Percentiles rank a stretch among this genome's conserved stretches.
Evolutionary conservation across 2,888 invertebrate species (phyloP).

Genomic region (Meganola albula): DNA sequence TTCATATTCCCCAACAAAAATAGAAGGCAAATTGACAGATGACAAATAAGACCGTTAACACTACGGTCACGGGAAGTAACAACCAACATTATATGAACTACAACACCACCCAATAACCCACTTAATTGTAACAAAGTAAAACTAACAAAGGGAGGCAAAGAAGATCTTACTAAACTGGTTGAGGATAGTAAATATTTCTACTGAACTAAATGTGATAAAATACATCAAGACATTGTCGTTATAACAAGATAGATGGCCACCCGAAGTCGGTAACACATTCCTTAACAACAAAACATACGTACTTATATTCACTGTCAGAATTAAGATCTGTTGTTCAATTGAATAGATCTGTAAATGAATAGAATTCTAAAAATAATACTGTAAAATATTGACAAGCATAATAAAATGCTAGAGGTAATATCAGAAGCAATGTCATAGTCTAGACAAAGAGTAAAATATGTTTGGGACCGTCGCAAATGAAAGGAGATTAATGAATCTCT

Average conservation of each 20-base stretch:
- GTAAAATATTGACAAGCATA: conserved; percentile 20
- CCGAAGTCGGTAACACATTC: conserved; percentile 53
- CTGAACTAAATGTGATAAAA: conserved; percentile 71
- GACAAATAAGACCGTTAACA: conserved; percentile 75
- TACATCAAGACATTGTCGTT: conserved; percentile 76
- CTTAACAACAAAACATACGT: conserved; percentile 42
- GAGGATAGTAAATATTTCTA: conserved; percentile 64
- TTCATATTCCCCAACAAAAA: conserved; percentile 69
- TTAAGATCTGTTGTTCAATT: conserved; percentile 42
- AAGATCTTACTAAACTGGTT: conserved; percentile 41
- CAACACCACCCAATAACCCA: conserved; percentile 12
- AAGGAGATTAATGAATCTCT: conserved; percentile 21
- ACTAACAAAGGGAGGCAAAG: conserved; percentile 22
- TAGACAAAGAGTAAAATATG: conserved; percentile 14
- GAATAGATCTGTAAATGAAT: conserved; percentile 32
- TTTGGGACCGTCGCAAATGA: conserved; percentile 20
- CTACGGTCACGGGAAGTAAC: conserved; percentile 50
- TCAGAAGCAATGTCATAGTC: conserved; percentile 18
- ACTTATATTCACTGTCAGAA: conserved; percentile 21
- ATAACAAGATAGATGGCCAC: conserved; percentile 63
- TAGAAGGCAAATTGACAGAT: conserved; percentile 76
- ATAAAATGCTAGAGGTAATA: conserved; percentile 12
- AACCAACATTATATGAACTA: conserved; percentile 41
- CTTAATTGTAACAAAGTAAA: conserved; percentile 4
- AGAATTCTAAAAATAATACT: conserved; percentile 21